Evolutionary conservation across 2,797 vertebrate genomes (phyloP), one percentile per base, ranked within the genome.

Genomic region (Linurgus olivaceus): DNA sequence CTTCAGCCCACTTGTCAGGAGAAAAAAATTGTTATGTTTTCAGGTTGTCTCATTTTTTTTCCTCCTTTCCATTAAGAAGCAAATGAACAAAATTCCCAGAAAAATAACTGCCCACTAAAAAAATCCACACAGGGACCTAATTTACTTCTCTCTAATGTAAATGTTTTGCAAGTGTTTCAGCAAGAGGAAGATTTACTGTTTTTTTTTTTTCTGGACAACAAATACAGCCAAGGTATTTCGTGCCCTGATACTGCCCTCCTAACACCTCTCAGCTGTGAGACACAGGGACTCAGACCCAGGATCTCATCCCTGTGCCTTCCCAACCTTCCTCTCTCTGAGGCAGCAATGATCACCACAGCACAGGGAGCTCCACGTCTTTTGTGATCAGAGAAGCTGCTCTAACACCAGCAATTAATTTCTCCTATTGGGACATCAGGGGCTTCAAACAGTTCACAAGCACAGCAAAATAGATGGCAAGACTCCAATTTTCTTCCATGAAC

Each of bases 401-500:
- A 88, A 86, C 47, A 70, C 24, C 78, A 75, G 68, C 86, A 89
- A 93, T 95, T 95, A 91, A 91, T 95, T 93, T 72, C 86, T 93
- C 28, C 94, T 93, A 2, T 50, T 86, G 89, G 85, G 78, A 79
- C 79, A 79, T 80, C 62, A 38, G 58, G 52, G 84, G 59, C 65
- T 94, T 91, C 78, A 47, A 80, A 59, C 67, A 63, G 78, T 71
- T 95, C 94, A 90, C 38, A 55, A 86, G 62, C 54, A 6, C 50
- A 10, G 50, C 9, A 19, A 95, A 94, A 94, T 73, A 91, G 85
- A 94, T 86, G 86, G 86, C 84, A 94, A 93, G 68, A 85, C 81
- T 94, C 90, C 80, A 48, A 54, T 96, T 94, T 95, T 85, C 90
- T 80, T 92, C 86, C 45, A 38, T 90, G 86, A 92, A 90, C 86